Evolutionary conservation across 2,797 vertebrate genomes (phyloP).

Genomic region (Meda fulgida): DNA sequence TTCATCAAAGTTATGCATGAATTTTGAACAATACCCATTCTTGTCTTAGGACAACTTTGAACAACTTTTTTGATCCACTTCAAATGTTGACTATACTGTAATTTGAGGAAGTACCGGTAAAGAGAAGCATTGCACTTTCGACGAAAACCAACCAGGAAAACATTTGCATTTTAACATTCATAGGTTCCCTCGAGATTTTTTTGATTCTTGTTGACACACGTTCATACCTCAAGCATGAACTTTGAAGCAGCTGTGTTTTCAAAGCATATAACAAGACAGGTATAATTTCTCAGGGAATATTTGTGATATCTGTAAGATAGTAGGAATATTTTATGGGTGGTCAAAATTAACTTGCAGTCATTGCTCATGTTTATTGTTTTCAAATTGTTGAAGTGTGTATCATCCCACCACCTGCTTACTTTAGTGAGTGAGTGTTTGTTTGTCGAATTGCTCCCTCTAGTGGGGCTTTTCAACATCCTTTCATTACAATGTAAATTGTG

Average conservation of each 20-base stretch:
- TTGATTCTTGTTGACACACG: not conserved
- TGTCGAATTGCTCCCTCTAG: constrained; percentile 13
- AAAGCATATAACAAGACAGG: not conserved
- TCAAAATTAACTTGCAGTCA: not conserved
- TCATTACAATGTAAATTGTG: too few relatives aligned
- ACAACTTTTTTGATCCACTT: too few relatives aligned
- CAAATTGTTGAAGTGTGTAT: not conserved
- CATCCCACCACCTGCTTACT: too few relatives aligned
- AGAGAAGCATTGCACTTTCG: not conserved
- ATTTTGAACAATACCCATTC: too few relatives aligned
- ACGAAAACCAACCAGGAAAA: not conserved
- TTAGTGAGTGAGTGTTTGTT: not conserved
- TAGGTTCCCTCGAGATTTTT: not conserved
- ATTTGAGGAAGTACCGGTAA: not conserved
- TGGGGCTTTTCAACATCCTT: not conserved
- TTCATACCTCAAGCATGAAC: not conserved
- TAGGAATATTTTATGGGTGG: not conserved
- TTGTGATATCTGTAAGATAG: not conserved
- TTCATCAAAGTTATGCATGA: too few relatives aligned
- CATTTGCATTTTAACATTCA: not conserved
- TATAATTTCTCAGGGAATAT: not conserved
- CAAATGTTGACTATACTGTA: not conserved
- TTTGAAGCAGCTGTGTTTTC: not conserved
- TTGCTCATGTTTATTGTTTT: not conserved
- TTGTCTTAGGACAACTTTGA: too few relatives aligned